Percentiles rank a stretch among this genome's conserved stretches.
These are phyloP conservation scores for Lethrus apterus DNA, from an alignment of 1,140 invertebrate species.

Conservation along the genomic window DNA sequence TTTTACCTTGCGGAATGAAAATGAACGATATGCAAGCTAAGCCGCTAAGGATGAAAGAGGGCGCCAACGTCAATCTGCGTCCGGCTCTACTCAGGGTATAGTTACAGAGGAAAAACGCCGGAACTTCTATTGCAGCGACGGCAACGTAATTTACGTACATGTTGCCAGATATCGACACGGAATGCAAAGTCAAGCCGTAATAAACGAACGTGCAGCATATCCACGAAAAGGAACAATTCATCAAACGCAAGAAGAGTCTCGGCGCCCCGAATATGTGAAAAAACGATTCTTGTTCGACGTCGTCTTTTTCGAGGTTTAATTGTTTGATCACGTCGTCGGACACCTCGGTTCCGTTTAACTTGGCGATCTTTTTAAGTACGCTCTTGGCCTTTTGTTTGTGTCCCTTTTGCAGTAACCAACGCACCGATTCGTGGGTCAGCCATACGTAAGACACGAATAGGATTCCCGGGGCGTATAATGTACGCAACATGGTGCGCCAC, in stretches of 20 bases:
- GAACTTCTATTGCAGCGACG: conserved; percentile 47
- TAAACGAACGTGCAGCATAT: conserved; percentile 50
- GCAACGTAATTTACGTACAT: conserved; percentile 48
- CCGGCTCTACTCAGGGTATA: conserved; percentile 50
- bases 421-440: conserved; percentile 55
- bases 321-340: conserved; percentile 40
- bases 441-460: conserved; percentile 54
- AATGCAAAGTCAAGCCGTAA: conserved; percentile 57
- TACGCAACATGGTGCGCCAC: conserved; percentile 60
- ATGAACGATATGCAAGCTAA: conserved; percentile 40
- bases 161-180: conserved; percentile 51
- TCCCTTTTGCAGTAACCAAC: conserved; percentile 67
- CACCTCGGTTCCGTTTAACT: conserved; percentile 56
- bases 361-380: conserved; percentile 50
- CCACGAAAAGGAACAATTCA: conserved; percentile 47
- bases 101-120: conserved; percentile 47
- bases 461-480: conserved; percentile 59
- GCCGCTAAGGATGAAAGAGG: conserved; percentile 44
- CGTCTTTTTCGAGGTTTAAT: conserved; percentile 13
- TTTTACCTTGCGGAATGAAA: conserved; percentile 39
- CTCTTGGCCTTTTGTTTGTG: conserved; percentile 53
- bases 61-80: conserved; percentile 48
- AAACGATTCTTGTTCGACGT: conserved; percentile 10
- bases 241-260: conserved; percentile 41
- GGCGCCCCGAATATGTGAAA: conserved; percentile 34